Base-by-base conservation (phyloP, 2,888 invertebrate species). In the Poecilus cupreus region DNA sequence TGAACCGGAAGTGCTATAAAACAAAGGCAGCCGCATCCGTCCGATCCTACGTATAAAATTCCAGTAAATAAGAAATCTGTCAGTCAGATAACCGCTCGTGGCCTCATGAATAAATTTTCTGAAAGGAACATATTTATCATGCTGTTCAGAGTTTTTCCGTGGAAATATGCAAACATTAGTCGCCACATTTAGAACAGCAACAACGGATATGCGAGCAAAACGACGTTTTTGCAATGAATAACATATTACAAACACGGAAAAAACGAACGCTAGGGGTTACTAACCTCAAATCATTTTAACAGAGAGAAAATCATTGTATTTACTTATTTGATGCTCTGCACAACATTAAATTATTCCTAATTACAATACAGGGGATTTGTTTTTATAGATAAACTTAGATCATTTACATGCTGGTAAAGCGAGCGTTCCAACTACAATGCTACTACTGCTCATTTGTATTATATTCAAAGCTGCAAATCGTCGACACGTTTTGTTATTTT, bases 51-150 rank as follows among this genome's bases (percentile, higher is more conserved):
- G 79, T 79, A 79, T 79, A 79, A 79, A 79, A 79, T 26, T 49
- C 70, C 37, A 70, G 79, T 79, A 70, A 79, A 79, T 79, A 79
- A 79, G 79, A 79, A 79, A 79, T 79, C 79, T 79, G 79, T 79
- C 79, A 79, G 79, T 79, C 79, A 79, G 79, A 79, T 79, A 79
- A 79, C 79, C 79, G 68, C 32, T 49, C 64, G 64, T 49, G 49
- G 70, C 18, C 49, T 79, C 79, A 79, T 79, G 79, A 79, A 79
- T 79, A 79, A 70, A 79, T 79, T 79, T 79, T 37, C 70, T 68
- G 68, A 70, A 70, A 70, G 51, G 37, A 79, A 79, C 79, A 79
- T 79, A 79, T 79, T 79, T 79, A 79, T 79, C 79, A 79, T 79
- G 68, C 24, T 49, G 32, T 39, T 79, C 22, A 13, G 64, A 49